A percentile compares a stretch with the other conserved stretches of the same genome.
These are phyloP conservation scores for Litoditis marina DNA, from an alignment of 2,888 invertebrate species.

Conservation along the genomic window DNA sequence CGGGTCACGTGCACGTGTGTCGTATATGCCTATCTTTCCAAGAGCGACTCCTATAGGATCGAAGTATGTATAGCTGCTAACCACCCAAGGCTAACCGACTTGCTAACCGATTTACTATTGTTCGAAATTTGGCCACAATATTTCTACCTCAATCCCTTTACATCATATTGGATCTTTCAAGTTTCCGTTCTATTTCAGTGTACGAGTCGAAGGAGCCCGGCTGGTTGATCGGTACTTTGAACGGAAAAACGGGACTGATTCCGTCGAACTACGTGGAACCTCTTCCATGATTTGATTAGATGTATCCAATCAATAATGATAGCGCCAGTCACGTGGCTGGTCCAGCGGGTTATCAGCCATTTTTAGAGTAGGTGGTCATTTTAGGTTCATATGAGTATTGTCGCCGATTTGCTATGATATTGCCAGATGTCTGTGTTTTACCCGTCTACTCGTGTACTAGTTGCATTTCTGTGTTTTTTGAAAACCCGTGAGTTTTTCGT, in stretches of 20 bases:
- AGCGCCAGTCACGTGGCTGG: background rate
- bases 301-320: too few species aligned
- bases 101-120: background rate
- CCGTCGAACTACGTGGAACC: conserved; percentile 55
- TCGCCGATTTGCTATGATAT: too few species aligned
- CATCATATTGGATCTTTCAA: background rate
- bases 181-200: conserved; percentile 68
- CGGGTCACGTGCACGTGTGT: too few species aligned
- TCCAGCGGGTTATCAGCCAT: background rate
- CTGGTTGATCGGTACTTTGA: conserved; percentile 89
- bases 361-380: too few species aligned
- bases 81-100: background rate
- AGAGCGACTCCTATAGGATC: too few species aligned
- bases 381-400: too few species aligned
- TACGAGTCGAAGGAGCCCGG: conserved; percentile 89
- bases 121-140: background rate
- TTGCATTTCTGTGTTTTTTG: too few species aligned
- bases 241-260: conserved; percentile 59
- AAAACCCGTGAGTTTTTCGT: too few species aligned
- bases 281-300: conserved; percentile 29
- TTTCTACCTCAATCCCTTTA: background rate
- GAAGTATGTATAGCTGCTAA: too few species aligned
- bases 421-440: too few species aligned
- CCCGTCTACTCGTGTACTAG: too few species aligned
- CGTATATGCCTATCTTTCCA: too few species aligned